Evolutionary conservation across 2,888 invertebrate genomes (phyloP).

Genomic region (Panzeria rudis): DNA sequence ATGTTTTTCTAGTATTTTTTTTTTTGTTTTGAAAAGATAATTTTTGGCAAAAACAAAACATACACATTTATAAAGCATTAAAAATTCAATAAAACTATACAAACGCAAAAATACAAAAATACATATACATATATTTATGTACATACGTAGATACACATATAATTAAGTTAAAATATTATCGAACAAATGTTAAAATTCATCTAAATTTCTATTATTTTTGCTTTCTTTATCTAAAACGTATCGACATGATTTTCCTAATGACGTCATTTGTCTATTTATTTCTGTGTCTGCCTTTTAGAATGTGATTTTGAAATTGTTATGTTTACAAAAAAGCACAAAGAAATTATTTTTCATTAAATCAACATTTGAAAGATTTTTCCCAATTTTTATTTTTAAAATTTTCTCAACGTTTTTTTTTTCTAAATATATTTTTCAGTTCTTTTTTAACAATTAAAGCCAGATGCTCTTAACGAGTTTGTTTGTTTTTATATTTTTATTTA

Average conservation of each 20-base stretch:
- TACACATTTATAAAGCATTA: neutral
- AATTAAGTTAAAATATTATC: constrained; percentile 3
- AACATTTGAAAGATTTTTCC: constrained; percentile 3
- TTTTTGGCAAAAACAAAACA: neutral
- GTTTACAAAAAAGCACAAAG: neutral
- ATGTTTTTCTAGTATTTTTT: neutral
- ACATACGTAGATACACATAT: neutral
- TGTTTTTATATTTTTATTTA: neutral
- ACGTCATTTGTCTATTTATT: constrained; percentile 63
- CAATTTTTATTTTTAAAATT: neutral
- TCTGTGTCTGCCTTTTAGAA: constrained; percentile 7
- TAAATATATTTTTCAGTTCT: too few relatives aligned
- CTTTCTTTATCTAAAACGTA: constrained; percentile 5
- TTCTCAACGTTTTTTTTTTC: neutral
- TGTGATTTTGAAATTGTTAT: constrained; percentile 26
- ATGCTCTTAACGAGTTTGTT: too few relatives aligned
- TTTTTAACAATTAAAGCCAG: constrained; percentile 9
- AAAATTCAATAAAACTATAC: neutral
- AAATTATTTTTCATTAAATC: constrained; percentile 25
- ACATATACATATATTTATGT: neutral
- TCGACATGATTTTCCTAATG: constrained; percentile 56
- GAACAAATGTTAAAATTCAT: constrained; percentile 55
- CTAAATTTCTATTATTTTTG: constrained; percentile 21
- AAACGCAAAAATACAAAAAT: neutral
- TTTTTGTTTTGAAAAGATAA: neutral